Base-by-base conservation (phyloP, 1,140 invertebrate genomes). In the Dysdera silvatica region DNA sequence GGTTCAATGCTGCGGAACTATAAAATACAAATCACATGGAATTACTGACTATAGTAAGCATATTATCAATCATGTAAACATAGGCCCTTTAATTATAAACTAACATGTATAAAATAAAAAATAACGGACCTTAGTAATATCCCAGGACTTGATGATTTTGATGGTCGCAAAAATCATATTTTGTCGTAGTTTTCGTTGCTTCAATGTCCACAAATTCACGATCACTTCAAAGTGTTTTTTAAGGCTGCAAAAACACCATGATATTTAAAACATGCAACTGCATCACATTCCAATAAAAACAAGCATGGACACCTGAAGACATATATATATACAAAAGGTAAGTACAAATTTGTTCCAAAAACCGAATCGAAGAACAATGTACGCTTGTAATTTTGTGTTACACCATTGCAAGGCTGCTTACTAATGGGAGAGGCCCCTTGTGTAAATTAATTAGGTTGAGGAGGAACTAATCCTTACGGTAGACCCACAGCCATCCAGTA, bases 81-180 rank as follows among this genome's bases (percentile, higher is more conserved):
- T n/a, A n/a, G n/a, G n/a, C n/a, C n/a, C n/a, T n/a, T n/a, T n/a
- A n/a, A n/a, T n/a, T n/a, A n/a, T n/a, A 31, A 52, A 37, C 26
- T n/a, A 24, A 47, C 3, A 28, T 51, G n/a, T 7, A 37, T 35
- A 23, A 37, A 35, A 24, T 35, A 4, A 18, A 1, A 35, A 23
- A n/a, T 24, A 4, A 16, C 14, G 16, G 28, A 86, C 84, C 78
- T 85, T 83, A 47, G 86, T 60, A 61, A 96, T 82, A 74, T 97
- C 93, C 94, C 94, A 98, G 65, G 87, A 87, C 74, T 95, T 95
- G 29, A 97, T 92, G 20, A 95, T 89, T 73, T 93, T 91, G 71
- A 98, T 97, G 24, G 95, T 98, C 20, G 95, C 93, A 73, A 98
- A 92, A 65, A 99, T 95, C 92, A 98, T 98, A 72, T 97, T 96